A percentile compares a stretch with the other conserved stretches of the same genome.
phyloP scores from a whole-genome alignment of 2,888 invertebrate species.

The Platypus cylindrus region DNA sequence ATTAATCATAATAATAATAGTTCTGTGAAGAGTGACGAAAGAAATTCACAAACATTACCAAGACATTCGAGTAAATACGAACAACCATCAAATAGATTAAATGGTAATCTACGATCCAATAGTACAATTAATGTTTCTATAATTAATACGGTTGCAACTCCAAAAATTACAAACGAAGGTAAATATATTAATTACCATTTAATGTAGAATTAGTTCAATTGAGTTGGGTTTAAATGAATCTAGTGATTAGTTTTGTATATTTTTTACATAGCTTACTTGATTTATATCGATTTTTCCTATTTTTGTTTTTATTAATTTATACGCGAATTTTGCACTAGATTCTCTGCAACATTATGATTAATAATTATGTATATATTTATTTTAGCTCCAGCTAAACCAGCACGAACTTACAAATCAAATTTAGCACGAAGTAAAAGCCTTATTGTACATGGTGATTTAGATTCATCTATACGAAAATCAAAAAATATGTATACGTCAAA shows the following conservation, averaged over 20 bases:
- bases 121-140: constrained; percentile 57
- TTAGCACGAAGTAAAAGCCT: constrained; percentile 74
- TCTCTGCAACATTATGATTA: too few species aligned
- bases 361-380: too few species aligned
- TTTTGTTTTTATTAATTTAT: too few species aligned
- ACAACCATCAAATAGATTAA: constrained; percentile 33
- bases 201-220: not conserved
- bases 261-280: not conserved
- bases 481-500: constrained; percentile 59
- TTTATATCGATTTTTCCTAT: too few species aligned
- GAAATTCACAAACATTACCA: constrained; percentile 66
- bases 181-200: constrained; percentile 7
- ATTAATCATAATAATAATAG: too few species aligned
- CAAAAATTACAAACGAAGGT: constrained; percentile 15
- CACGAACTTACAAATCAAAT: constrained; percentile 60
- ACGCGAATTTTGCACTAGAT: too few species aligned
- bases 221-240: not conserved
- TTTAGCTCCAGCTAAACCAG: constrained; percentile 63
- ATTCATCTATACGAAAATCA: constrained; percentile 10
- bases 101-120: constrained; percentile 43
- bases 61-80: constrained; percentile 34
- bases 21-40: constrained; percentile 33
- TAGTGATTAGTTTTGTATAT: not conserved
- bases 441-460: constrained; percentile 53
- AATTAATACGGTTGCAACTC: constrained; percentile 36